Conservation (phyloP, 2,888 invertebrate genomes). For the Dryocosmus kuriphilus region DNA sequence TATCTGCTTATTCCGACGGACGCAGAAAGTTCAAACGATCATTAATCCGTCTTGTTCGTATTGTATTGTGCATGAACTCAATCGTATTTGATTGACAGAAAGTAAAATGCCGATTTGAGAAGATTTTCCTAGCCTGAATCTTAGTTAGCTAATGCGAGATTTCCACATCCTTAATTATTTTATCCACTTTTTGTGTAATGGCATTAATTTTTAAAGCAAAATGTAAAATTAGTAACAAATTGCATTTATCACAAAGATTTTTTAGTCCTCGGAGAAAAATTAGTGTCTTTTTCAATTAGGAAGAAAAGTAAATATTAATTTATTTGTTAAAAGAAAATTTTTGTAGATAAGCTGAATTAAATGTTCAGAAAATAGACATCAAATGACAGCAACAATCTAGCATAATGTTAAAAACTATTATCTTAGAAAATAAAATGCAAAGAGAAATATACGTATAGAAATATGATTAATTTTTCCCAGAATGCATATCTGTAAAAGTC, state of each 20-base stretch:
- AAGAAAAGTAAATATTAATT: background rate
- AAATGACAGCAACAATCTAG: background rate
- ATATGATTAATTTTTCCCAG: constrained; percentile 2
- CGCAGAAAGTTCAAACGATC: background rate
- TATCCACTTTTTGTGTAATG: background rate
- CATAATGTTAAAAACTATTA: background rate
- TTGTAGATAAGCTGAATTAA: too few relatives aligned
- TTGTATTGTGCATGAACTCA: background rate
- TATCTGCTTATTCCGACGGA: background rate
- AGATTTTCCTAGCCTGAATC: background rate
- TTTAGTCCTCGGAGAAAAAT: too few relatives aligned
- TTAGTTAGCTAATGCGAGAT: background rate
- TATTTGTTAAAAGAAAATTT: background rate
- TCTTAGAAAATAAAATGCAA: background rate
- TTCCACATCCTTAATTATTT: background rate
- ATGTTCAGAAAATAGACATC: background rate
- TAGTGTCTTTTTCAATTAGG: too few relatives aligned
- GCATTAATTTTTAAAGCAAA: background rate
- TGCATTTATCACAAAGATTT: too few relatives aligned
- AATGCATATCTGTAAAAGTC: background rate
- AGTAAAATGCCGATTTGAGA: background rate
- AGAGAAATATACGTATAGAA: background rate
- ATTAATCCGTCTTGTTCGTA: background rate
- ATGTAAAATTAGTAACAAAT: background rate
- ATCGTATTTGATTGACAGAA: constrained; percentile 6